Conservation (phyloP, 2,113 vertebrate genomes). For the Felis catus region F.catus_Fca126_mat1.0 CM031416.1:94679501-94680000, state of each 20-base stretch:
- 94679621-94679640: not conserved
- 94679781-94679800: not conserved
- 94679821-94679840: not conserved
- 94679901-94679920: not conserved
- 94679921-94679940: not conserved
- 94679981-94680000: not conserved
- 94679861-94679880: not conserved
- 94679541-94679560: not conserved
- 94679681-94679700: not conserved
- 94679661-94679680: accelerated
- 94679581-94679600: not conserved
- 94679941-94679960: not conserved
- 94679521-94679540: not conserved
- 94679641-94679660: not conserved
- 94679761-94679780: not conserved
- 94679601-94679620: not conserved
- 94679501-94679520: not conserved
- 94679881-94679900: not conserved
- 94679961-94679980: not conserved
- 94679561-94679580: not conserved
- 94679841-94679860: not conserved
- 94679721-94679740: not conserved
- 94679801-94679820: not conserved
- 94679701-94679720: not conserved
- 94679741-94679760: not conserved